Conservation (phyloP, 2,888 invertebrate genomes). For the Prenolepis imparis region DNA sequence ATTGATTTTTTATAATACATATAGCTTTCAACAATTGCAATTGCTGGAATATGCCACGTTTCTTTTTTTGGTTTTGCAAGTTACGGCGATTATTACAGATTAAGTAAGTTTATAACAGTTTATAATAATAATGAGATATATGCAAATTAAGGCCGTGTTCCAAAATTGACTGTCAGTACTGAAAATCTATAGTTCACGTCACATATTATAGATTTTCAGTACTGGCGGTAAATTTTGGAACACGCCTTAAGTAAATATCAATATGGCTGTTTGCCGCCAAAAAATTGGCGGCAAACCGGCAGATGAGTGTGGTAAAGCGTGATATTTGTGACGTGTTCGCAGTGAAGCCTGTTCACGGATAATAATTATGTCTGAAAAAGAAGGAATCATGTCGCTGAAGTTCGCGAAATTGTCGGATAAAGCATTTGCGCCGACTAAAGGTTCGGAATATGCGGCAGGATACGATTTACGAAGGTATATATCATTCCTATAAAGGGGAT, state of each 20-base stretch:
- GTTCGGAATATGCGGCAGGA: constrained; percentile 95
- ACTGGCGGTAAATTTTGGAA: too few relatives aligned
- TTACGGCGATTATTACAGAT: not conserved
- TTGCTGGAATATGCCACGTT: not conserved
- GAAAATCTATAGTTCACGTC: too few relatives aligned
- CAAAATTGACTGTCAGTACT: too few relatives aligned
- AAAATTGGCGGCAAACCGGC: constrained; percentile 16
- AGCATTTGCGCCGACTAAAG: constrained; percentile 94
- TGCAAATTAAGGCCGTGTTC: too few relatives aligned
- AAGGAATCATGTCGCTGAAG: constrained; percentile 86
- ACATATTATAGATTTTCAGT: too few relatives aligned
- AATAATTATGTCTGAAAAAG: constrained; percentile 48
- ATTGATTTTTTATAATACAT: not conserved
- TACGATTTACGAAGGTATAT: constrained; percentile 94
- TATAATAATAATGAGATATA: not conserved
- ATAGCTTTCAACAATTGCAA: not conserved
- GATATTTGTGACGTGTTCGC: not conserved
- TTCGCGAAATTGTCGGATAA: constrained; percentile 94
- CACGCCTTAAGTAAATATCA: too few relatives aligned
- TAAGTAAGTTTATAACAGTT: not conserved
- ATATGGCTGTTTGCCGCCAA: not conserved
- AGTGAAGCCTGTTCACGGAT: not conserved
- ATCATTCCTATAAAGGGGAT: too few relatives aligned
- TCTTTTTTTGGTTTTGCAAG: not conserved
- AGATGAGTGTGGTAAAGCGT: not conserved